phyloP scores from a whole-genome alignment of 1,140 invertebrate genomes.

The Heliconius congener region DNA sequence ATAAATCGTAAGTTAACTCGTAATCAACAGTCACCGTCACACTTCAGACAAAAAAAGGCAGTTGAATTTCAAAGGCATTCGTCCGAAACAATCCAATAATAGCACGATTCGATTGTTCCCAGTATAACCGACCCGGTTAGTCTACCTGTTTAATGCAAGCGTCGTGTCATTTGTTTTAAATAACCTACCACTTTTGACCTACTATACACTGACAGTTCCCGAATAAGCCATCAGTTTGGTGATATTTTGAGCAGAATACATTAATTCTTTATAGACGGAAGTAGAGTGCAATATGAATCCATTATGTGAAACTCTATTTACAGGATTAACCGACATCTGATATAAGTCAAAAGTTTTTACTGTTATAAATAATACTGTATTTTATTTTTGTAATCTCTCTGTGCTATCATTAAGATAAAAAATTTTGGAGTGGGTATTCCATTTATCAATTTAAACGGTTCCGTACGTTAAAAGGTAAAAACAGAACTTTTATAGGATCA shows the following conservation, averaged over 20 bases:
- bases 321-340: background rate
- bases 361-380: background rate
- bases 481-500: too few species aligned
- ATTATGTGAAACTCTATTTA: background rate
- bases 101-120: constrained; percentile 72
- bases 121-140: constrained; percentile 67
- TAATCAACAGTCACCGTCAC: constrained; percentile 56
- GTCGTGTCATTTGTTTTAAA: constrained; percentile 70
- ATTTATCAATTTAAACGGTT: too few species aligned
- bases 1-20: constrained; percentile 9
- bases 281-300: constrained; percentile 4
- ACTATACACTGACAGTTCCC: constrained; percentile 58
- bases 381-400: too few species aligned
- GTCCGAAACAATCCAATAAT: constrained; percentile 72
- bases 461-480: too few species aligned
- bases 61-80: constrained; percentile 65
- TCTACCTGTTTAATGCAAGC: constrained; percentile 72
- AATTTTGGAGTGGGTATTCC: too few species aligned
- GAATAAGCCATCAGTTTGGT: constrained; percentile 44
- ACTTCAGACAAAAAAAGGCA: constrained; percentile 59
- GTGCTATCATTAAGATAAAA: too few species aligned
- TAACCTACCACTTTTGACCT: constrained; percentile 64
- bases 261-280: constrained; percentile 33
- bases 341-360: background rate
- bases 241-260: constrained; percentile 52